Percentiles rank a stretch among this genome's conserved stretches.
Evolutionary conservation across 2,797 vertebrate genomes (phyloP).

Genomic region (Phalanger gymnotis): DNA sequence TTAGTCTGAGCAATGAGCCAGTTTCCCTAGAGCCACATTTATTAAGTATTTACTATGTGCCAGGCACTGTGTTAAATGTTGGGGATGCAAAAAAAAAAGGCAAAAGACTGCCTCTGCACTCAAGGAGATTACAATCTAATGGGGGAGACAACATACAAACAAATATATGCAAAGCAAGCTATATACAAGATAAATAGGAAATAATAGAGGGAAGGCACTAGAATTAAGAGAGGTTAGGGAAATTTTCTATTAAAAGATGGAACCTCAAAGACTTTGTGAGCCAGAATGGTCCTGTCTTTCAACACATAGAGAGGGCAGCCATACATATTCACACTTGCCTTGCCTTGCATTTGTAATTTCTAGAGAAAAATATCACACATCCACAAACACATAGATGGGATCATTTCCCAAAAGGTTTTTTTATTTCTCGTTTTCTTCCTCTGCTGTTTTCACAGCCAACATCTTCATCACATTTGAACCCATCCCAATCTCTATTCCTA

Average conservation of each 20-base stretch:
- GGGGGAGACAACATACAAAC: background rate
- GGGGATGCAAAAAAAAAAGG: background rate
- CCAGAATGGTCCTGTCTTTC: background rate
- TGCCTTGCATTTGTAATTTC: background rate
- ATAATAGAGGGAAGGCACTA: background rate
- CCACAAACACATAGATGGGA: background rate
- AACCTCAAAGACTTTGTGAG: background rate
- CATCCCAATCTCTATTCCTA: background rate
- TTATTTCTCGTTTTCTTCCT: conserved; percentile 53
- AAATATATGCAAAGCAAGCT: background rate
- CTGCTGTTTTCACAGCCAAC: conserved; percentile 21
- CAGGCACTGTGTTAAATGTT: background rate
- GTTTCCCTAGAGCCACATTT: background rate
- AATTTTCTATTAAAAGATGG: background rate
- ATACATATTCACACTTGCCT: background rate
- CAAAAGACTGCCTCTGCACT: background rate
- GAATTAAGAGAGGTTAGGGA: background rate
- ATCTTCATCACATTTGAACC: background rate
- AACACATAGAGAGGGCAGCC: background rate
- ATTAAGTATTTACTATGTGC: background rate
- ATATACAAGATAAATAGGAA: background rate
- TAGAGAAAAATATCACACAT: conserved; percentile 7
- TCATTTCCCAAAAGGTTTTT: conserved; percentile 59
- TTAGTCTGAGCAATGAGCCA: background rate
- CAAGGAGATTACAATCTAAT: background rate